Conservation (phyloP, 2,888 invertebrate species). For the Phortica magna region DNA sequence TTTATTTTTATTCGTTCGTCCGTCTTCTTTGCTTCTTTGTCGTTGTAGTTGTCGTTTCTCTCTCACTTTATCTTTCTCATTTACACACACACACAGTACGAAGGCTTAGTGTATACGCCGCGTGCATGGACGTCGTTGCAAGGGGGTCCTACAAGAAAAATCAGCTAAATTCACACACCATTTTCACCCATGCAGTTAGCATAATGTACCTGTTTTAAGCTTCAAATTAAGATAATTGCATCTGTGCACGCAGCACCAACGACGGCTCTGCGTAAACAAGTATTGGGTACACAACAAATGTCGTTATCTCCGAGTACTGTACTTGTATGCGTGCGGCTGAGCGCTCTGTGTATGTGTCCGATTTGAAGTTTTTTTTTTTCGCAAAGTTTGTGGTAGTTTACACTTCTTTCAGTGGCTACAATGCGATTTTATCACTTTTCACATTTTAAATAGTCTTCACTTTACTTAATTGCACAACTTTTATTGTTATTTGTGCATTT, state of each 20-base stretch:
- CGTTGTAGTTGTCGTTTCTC: neutral
- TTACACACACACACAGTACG: constrained; percentile 30
- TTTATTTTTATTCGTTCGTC: constrained; percentile 70
- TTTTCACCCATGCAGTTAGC: neutral
- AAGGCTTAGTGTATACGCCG: constrained; percentile 13
- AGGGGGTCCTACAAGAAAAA: constrained; percentile 18
- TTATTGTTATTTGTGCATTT: constrained; percentile 47
- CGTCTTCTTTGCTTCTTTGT: constrained; percentile 49
- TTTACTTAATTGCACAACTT: constrained; percentile 49
- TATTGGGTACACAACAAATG: constrained; percentile 67
- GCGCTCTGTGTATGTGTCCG: constrained; percentile 60
- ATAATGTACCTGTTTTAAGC: neutral
- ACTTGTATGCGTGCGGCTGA: constrained; percentile 58
- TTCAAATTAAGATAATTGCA: neutral
- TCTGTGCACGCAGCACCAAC: constrained; percentile 7
- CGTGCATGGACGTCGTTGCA: neutral
- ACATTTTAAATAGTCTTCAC: constrained; percentile 55
- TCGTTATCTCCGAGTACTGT: constrained; percentile 60
- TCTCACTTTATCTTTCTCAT: neutral
- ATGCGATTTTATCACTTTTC: constrained; percentile 51
- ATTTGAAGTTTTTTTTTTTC: constrained; percentile 64
- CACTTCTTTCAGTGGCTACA: constrained; percentile 43
- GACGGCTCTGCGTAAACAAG: constrained; percentile 48
- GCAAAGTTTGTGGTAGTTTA: constrained; percentile 59
- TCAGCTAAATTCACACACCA: constrained; percentile 32